A percentile compares a stretch with the other conserved stretches of the same genome.
Evolutionary conservation across 2,888 invertebrate species (phyloP).

Genomic region (Neoaliturus tenellus): DNA sequence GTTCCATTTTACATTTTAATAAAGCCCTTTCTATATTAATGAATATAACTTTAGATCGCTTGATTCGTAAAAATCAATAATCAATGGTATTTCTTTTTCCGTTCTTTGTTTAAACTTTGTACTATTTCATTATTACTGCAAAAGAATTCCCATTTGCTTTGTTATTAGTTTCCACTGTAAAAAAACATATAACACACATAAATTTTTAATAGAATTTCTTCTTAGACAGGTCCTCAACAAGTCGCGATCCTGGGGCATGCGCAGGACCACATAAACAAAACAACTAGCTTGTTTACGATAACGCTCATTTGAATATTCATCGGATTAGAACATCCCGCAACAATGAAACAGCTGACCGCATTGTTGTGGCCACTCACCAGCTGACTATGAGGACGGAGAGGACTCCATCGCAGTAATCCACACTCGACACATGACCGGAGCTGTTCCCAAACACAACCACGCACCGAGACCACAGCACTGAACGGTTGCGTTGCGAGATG

Average conservation of each 20-base stretch:
- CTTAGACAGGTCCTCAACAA: no score
- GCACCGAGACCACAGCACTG: neutral
- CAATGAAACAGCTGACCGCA: neutral
- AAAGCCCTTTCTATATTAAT: no score
- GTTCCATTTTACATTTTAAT: no score
- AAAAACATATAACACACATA: no score
- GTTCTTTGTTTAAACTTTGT: no score
- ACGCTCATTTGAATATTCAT: constrained; percentile 4
- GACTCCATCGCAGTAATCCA: neutral
- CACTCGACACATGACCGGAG: neutral
- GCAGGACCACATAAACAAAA: neutral
- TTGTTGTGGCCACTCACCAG: constrained; percentile 9
- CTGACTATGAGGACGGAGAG: constrained; percentile 31
- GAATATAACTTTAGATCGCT: no score
- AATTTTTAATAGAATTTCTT: no score
- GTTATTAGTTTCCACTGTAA: no score
- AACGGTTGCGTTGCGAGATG: constrained; percentile 1
- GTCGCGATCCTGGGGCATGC: neutral
- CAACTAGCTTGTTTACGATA: neutral
- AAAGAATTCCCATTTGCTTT: no score
- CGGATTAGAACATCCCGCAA: neutral
- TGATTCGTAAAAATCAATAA: no score
- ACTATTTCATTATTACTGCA: no score
- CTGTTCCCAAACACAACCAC: constrained; percentile 14
- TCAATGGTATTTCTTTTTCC: no score